These are phyloP conservation scores for Oxyscelio sp. DNA, from an alignment of 2,888 invertebrate species.

Conservation along the genomic window DNA sequence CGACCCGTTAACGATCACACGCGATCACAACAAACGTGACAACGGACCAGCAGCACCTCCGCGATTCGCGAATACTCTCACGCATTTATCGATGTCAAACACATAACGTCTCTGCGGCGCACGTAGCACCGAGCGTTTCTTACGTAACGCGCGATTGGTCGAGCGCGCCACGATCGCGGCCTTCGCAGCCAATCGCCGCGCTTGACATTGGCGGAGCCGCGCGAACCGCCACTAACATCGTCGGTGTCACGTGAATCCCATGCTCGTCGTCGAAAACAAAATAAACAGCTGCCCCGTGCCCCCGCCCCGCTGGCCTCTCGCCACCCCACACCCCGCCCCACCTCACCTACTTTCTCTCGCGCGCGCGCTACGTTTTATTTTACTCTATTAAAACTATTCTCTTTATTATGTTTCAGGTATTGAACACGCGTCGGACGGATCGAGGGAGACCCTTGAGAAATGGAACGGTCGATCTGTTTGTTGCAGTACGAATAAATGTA, in stretches of 20 bases:
- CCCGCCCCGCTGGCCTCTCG: conserved; percentile 34
- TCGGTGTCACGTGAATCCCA: conserved; percentile 92
- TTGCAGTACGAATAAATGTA: too few relatives aligned
- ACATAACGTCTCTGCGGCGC: conserved; percentile 88
- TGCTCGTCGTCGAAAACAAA: conserved; percentile 91
- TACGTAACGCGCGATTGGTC: conserved; percentile 88
- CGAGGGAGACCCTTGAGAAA: too few relatives aligned
- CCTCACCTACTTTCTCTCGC: conserved; percentile 50
- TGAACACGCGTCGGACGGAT: too few relatives aligned
- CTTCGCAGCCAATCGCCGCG: conserved; percentile 89
- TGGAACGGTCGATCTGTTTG: too few relatives aligned
- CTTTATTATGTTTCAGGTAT: too few relatives aligned
- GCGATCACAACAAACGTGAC: conserved; percentile 89
- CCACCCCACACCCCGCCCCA: conserved; percentile 48
- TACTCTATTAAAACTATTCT: too few relatives aligned
- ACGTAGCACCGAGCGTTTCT: conserved; percentile 88
- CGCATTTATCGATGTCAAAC: conserved; percentile 91
- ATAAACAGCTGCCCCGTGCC: conserved; percentile 89
- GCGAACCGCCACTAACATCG: conserved; percentile 85
- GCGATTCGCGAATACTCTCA: conserved; percentile 90
- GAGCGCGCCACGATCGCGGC: conserved; percentile 89
- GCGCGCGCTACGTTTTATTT: too few relatives aligned
- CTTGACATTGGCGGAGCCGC: conserved; percentile 83
- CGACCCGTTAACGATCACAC: conserved; percentile 53
- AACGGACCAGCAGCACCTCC: conserved; percentile 90